Evolutionary conservation across 2,113 vertebrate genomes (phyloP).

Genomic region (Pampusana beccarii): DNA sequence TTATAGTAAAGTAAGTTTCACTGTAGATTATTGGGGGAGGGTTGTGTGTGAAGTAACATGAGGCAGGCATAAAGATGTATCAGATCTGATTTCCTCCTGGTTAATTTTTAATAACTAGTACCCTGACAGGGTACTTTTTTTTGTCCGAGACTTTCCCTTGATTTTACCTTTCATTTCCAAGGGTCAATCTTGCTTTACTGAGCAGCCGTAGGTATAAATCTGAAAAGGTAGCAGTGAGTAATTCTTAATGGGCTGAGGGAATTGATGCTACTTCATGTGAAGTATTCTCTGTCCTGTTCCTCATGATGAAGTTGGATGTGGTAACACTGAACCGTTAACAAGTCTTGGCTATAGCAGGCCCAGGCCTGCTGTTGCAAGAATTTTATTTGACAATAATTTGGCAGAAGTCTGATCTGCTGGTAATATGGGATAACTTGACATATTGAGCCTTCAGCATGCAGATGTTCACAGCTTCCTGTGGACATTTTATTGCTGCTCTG

Average conservation of each 20-base stretch:
- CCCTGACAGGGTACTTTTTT: rapidly evolving
- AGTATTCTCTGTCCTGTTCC: neutral
- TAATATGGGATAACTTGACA: neutral
- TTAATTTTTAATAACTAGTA: neutral
- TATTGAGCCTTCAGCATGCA: neutral
- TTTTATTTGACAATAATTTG: neutral
- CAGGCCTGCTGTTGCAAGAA: neutral
- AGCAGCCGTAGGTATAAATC: neutral
- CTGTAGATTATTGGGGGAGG: neutral
- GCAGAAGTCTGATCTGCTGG: neutral
- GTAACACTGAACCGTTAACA: neutral
- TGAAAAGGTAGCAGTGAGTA: neutral
- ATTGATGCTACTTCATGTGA: rapidly evolving
- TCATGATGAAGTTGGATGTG: neutral
- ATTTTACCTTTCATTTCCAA: neutral
- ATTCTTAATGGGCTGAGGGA: neutral
- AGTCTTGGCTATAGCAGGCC: neutral
- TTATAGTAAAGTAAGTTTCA: neutral
- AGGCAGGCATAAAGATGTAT: neutral
- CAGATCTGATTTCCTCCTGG: neutral
- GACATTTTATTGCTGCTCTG: neutral
- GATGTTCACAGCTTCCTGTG: neutral
- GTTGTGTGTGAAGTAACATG: neutral
- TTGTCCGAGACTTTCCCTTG: neutral
- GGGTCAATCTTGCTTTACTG: neutral